Conservation (phyloP, 1,140 invertebrate genomes). For the Trichonephila clavata region DNA sequence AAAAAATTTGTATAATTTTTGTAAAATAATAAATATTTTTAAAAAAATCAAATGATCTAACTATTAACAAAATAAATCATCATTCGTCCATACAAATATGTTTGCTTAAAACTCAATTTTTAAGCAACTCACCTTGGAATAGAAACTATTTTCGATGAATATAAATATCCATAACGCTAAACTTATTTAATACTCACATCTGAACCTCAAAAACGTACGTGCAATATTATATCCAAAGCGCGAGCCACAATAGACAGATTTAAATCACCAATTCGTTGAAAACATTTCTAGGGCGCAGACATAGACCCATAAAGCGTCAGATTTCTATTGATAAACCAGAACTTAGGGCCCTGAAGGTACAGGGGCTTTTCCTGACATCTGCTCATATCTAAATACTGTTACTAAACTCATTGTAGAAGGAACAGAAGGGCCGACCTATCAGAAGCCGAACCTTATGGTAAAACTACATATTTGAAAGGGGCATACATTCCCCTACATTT, state of each 20-base stretch:
- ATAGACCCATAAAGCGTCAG: slow-evolving; percentile 58
- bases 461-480: slow-evolving; percentile 45
- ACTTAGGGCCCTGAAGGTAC: slow-evolving; percentile 2
- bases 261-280: slow-evolving; percentile 24
- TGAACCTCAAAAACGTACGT: background rate
- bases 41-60: too few species aligned
- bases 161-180: too few species aligned
- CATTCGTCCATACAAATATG: too few species aligned
- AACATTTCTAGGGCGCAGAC: slow-evolving; percentile 30
- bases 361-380: slow-evolving; percentile 14
- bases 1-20: too few species aligned
- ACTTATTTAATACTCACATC: background rate
- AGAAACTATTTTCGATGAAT: too few species aligned
- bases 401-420: slow-evolving; percentile 27
- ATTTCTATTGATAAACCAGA: slow-evolving; percentile 61
- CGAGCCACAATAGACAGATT: background rate
- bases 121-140: too few species aligned
- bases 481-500: slow-evolving; percentile 57
- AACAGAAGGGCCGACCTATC: slow-evolving; percentile 51
- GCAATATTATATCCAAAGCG: background rate
- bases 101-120: too few species aligned
- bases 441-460: slow-evolving; percentile 23
- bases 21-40: too few species aligned
- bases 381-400: slow-evolving; percentile 24
- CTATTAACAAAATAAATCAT: too few species aligned